Percentiles rank a stretch among this genome's conserved stretches.
Conservation (phyloP, 92 coral and sea anemone species). For the Diadumene lineata region DNA sequence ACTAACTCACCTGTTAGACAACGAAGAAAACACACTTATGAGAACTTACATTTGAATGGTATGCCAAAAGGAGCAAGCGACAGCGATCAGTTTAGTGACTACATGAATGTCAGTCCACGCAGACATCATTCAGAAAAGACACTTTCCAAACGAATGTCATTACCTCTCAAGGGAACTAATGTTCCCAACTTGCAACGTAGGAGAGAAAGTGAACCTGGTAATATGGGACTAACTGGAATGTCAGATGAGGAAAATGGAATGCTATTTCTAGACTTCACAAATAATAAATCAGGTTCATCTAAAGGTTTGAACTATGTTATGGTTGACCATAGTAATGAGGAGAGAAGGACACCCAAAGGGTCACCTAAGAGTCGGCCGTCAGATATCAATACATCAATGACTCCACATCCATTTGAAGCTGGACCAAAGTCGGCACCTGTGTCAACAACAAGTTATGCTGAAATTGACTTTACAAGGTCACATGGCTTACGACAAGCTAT, state of each 20-base stretch:
- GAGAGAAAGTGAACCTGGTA: slow-evolving; percentile 70
- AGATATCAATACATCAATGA: slow-evolving; percentile 25
- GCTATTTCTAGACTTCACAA: slow-evolving; percentile 34
- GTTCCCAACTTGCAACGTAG: slow-evolving; percentile 34
- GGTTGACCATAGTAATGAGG: slow-evolving; percentile 38
- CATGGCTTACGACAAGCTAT: slow-evolving; percentile 74
- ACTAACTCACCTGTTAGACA: slow-evolving; percentile 13
- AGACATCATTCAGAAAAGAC: not conserved
- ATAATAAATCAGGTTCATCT: slow-evolving; percentile 1
- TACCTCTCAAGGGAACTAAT: not conserved
- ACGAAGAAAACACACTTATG: slow-evolving; percentile 44
- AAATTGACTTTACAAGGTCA: slow-evolving; percentile 84
- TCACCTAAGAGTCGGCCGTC: slow-evolving; percentile 45
- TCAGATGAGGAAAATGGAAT: slow-evolving; percentile 30
- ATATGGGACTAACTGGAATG: not conserved
- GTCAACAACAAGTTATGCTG: slow-evolving; percentile 57
- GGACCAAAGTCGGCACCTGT: slow-evolving; percentile 64
- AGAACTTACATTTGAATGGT: slow-evolving; percentile 59
- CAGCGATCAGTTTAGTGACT: slow-evolving; percentile 47
- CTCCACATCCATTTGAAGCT: slow-evolving; percentile 7
- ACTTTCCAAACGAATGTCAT: not conserved
- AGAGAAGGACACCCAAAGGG: slow-evolving; percentile 20
- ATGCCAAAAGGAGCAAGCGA: slow-evolving; percentile 36
- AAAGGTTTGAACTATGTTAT: slow-evolving; percentile 43
- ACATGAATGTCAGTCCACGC: slow-evolving; percentile 63